phyloP scores from a whole-genome alignment of 2,113 vertebrate species.

The Bambusicola thoracicus region DNA sequence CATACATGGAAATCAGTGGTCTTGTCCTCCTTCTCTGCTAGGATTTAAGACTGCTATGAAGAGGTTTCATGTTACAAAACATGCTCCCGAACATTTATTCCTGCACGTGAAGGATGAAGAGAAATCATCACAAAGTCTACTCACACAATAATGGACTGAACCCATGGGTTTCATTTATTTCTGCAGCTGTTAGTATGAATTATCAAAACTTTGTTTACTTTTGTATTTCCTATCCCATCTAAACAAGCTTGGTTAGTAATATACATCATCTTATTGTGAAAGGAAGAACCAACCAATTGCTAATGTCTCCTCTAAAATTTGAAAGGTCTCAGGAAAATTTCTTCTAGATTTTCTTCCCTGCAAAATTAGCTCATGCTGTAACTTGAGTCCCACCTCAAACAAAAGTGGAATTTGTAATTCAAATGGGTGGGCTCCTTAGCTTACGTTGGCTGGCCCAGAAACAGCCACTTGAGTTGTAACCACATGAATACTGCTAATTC shows the following conservation, averaged over 20 bases:
- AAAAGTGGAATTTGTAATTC: neutral
- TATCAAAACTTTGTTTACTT: neutral
- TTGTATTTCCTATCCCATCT: neutral
- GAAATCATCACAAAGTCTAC: neutral
- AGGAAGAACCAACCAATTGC: neutral
- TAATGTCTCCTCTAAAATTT: neutral
- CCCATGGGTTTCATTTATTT: neutral
- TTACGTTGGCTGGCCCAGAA: neutral
- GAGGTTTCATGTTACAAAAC: conserved; percentile 7
- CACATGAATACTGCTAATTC: neutral
- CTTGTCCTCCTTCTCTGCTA: conserved; percentile 19
- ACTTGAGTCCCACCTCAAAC: neutral
- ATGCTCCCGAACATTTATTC: neutral
- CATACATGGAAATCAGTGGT: neutral
- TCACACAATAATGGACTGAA: neutral
- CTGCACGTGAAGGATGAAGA: neutral
- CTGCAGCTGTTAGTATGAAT: neutral
- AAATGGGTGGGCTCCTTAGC: conserved; percentile 6
- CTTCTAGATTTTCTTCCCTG: neutral
- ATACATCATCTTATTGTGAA: neutral
- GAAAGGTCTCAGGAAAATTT: conserved; percentile 4
- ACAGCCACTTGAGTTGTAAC: neutral
- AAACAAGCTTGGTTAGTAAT: neutral
- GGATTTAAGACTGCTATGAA: conserved; percentile 11
- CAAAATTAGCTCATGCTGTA: neutral